phyloP scores from a whole-genome alignment of 2,888 invertebrate genomes.

The Diplolepis rosae region DNA sequence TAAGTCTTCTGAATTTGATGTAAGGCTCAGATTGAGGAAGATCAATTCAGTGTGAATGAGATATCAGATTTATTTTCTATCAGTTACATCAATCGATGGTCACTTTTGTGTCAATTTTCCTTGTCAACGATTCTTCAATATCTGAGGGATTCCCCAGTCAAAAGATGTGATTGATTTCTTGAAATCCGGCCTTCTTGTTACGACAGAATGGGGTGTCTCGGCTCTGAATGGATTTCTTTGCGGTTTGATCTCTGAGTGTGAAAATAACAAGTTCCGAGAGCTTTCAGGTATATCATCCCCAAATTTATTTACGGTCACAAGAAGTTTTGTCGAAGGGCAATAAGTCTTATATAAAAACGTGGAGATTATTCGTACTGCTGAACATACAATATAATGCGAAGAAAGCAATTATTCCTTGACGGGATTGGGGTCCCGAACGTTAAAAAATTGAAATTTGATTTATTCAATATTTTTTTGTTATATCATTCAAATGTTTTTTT shows the following conservation, averaged over 20 bases:
- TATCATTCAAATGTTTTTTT: too few species aligned
- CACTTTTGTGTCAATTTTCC: constrained; percentile 47
- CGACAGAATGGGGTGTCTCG: constrained; percentile 58
- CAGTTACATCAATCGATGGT: constrained; percentile 38
- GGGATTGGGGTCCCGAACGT: too few species aligned
- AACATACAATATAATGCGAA: too few species aligned
- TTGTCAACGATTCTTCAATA: constrained; percentile 42
- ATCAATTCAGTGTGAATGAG: too few species aligned
- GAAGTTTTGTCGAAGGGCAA: constrained; percentile 42
- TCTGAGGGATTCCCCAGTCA: constrained; percentile 45
- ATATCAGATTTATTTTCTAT: too few species aligned
- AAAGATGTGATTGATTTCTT: constrained; percentile 59
- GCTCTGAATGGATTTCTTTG: constrained; percentile 62
- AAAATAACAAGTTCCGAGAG: constrained; percentile 69
- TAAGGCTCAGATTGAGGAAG: too few species aligned
- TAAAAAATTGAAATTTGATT: too few species aligned
- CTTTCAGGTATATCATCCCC: constrained; percentile 52
- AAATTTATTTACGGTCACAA: constrained; percentile 59
- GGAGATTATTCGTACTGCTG: not conserved
- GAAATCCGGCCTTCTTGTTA: constrained; percentile 65
- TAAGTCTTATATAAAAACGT: constrained; percentile 41
- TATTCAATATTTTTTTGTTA: too few species aligned
- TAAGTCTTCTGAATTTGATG: too few species aligned
- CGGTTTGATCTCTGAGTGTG: constrained; percentile 61
- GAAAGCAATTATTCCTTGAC: too few species aligned